Conservation (phyloP, 2,797 vertebrate genomes). For the Gymnopithys bicolor region DNA sequence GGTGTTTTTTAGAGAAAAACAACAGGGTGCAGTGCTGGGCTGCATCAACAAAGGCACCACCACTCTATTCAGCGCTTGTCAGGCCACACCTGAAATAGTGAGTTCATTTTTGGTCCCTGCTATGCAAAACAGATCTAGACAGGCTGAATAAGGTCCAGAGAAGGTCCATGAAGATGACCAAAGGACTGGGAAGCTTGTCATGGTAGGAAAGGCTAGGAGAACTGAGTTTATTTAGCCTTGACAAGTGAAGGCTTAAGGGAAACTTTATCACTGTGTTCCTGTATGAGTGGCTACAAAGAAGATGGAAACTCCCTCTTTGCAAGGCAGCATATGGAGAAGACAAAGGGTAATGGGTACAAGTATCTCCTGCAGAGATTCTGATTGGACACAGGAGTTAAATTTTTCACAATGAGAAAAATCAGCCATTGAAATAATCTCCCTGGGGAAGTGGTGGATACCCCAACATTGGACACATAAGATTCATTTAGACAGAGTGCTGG, state of each 20-base stretch:
- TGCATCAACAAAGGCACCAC: neutral
- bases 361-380: neutral
- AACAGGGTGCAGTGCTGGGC: neutral
- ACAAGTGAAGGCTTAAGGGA: neutral
- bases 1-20: neutral
- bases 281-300: neutral
- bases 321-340: neutral
- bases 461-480: accelerated
- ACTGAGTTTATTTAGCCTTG: neutral
- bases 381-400: neutral
- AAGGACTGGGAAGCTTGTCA: neutral
- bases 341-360: neutral
- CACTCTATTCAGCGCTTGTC: neutral
- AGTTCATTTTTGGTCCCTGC: neutral
- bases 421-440: neutral
- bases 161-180: neutral
- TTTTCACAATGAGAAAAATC: neutral
- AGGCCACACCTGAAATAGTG: neutral
- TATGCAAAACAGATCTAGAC: neutral
- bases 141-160: neutral
- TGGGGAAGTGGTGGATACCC: neutral
- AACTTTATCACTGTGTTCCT: neutral
- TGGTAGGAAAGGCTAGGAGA: neutral
- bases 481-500: neutral
- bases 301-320: neutral